phyloP scores from a whole-genome alignment of 2,888 invertebrate genomes.

The Melanophora roralis region DNA sequence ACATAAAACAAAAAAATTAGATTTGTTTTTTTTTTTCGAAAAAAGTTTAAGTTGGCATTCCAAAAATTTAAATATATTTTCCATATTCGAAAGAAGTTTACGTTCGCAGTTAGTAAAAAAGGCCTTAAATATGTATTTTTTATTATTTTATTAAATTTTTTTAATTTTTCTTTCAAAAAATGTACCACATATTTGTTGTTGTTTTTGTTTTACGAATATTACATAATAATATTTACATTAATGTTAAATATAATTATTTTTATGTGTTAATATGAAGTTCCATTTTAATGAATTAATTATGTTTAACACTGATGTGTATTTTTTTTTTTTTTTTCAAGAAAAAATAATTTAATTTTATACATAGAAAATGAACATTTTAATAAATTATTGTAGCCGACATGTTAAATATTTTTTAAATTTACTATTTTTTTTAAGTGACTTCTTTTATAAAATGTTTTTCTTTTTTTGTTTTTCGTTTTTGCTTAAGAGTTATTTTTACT shows the following conservation, averaged over 20 bases:
- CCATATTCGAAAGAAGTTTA: no score
- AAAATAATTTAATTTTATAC: no score
- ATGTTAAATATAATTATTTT: constrained; percentile 18
- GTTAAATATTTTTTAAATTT: constrained; percentile 6
- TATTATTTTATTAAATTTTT: constrained; percentile 23
- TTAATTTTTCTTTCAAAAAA: constrained; percentile 44
- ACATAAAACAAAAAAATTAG: no score
- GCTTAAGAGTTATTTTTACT: constrained; percentile 25
- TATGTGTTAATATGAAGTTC: neutral
- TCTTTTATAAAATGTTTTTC: constrained; percentile 20
- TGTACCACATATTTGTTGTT: constrained; percentile 38
- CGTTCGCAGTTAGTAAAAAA: no score
- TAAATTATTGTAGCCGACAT: constrained; percentile 22
- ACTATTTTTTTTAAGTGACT: neutral
- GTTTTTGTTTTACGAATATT: constrained; percentile 34
- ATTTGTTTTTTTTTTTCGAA: constrained; percentile 15
- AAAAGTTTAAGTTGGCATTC: no score
- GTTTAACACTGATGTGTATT: constrained; percentile 1
- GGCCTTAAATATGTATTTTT: no score
- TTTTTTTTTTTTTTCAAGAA: no score
- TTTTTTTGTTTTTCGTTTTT: neutral
- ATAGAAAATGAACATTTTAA: constrained; percentile 4
- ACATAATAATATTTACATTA: constrained; percentile 35
- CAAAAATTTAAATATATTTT: no score
- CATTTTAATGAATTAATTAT: constrained; percentile 12